These are phyloP conservation scores for Timandra comae DNA, from an alignment of 2,888 invertebrate genomes.

Conservation along the genomic window DNA sequence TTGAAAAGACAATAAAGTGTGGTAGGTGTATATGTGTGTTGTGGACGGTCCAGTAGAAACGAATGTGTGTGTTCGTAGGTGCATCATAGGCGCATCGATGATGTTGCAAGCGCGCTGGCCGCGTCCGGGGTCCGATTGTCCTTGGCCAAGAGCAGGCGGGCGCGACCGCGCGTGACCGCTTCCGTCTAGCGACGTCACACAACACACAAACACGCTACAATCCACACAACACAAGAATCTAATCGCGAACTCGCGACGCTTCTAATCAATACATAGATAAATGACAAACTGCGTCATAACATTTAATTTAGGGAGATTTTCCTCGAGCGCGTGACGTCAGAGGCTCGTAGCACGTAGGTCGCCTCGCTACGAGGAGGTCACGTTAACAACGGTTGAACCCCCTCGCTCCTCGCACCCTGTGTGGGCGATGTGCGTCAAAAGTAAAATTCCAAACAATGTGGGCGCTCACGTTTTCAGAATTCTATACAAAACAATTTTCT, in stretches of 20 bases:
- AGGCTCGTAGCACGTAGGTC: slow-evolving; percentile 25
- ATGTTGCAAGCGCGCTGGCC: slow-evolving; percentile 46
- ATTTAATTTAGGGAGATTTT: slow-evolving; percentile 27
- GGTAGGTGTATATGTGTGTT: slow-evolving; percentile 8
- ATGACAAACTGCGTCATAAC: slow-evolving; percentile 33
- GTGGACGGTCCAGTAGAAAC: background rate
- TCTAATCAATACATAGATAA: slow-evolving; percentile 34
- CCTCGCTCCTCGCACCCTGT: slow-evolving; percentile 18
- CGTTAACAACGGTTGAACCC: slow-evolving; percentile 31
- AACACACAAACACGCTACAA: too few relatives aligned
- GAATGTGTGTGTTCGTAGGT: slow-evolving; percentile 9
- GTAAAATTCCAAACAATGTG: slow-evolving; percentile 27
- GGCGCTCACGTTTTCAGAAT: slow-evolving; percentile 31
- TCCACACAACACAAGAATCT: background rate
- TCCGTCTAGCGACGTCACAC: slow-evolving; percentile 56
- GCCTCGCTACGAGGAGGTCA: slow-evolving; percentile 34
- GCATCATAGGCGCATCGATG: slow-evolving; percentile 27
- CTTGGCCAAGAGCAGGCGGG: slow-evolving; percentile 46
- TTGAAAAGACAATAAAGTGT: slow-evolving; percentile 9
- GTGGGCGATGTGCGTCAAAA: slow-evolving; percentile 34
- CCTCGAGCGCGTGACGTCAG: slow-evolving; percentile 69
- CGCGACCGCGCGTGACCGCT: slow-evolving; percentile 56
- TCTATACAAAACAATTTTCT: slow-evolving; percentile 28
- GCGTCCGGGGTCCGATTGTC: slow-evolving; percentile 45
- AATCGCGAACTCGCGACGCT: slow-evolving; percentile 26